A percentile compares a stretch with the other conserved stretches of the same genome.
Evolutionary conservation across 2,113 vertebrate species (phyloP).

Genomic region (Bubo scandiacus): DNA sequence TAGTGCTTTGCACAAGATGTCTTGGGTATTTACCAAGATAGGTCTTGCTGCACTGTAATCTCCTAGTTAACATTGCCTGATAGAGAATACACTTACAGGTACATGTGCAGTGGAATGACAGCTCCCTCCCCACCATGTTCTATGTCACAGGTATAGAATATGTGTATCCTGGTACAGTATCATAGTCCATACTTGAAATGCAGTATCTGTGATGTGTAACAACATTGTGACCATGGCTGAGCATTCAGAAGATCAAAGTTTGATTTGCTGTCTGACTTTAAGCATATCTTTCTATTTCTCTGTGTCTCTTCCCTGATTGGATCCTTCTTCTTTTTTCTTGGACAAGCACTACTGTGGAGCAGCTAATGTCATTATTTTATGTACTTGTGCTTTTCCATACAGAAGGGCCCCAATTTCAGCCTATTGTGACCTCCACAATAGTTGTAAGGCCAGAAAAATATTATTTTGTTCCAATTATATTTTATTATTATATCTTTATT

Average conservation of each 20-base stretch:
- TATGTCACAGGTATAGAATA: not conserved
- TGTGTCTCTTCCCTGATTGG: accelerated
- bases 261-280: not conserved
- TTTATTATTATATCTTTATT: not conserved
- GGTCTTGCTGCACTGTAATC: not conserved
- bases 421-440: not conserved
- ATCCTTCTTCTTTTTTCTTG: not conserved
- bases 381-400: not conserved
- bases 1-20: not conserved
- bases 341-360: not conserved
- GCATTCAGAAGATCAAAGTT: not conserved
- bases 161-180: accelerated
- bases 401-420: not conserved
- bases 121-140: not conserved
- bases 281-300: not conserved
- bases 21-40: not conserved
- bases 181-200: not conserved
- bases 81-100: not conserved
- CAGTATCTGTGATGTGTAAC: not conserved
- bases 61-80: not conserved
- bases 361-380: not conserved
- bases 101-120: not conserved
- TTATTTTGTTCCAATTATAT: not conserved
- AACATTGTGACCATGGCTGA: not conserved
- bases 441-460: not conserved